Conservation (phyloP, 2,797 vertebrate genomes). For the Balearica regulorum region DNA sequence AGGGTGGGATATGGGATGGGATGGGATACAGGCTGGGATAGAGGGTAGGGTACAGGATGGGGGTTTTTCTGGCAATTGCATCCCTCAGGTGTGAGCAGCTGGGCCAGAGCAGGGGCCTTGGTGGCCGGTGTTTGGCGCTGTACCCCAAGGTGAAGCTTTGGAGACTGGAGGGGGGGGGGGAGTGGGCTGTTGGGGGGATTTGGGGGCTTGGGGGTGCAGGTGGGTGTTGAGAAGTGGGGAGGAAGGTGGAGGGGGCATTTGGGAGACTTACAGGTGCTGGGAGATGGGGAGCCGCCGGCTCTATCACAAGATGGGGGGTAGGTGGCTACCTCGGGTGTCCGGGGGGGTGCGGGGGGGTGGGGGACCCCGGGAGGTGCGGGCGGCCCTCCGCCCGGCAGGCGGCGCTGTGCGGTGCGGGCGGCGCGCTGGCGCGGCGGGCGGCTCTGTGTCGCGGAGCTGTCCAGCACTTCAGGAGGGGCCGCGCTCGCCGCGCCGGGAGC, state of each 20-base stretch:
- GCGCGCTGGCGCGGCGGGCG: background rate
- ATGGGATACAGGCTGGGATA: too few species aligned
- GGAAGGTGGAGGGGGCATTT: too few species aligned
- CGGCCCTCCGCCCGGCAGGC: background rate
- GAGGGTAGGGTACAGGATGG: background rate
- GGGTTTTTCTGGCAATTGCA: background rate
- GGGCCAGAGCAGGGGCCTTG: accelerated
- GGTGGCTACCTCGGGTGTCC: background rate
- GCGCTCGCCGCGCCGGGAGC: background rate
- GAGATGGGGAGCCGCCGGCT: background rate
- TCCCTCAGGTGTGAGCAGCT: background rate
- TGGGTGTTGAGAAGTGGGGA: too few species aligned
- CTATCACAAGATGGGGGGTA: background rate
- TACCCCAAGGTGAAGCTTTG: background rate
- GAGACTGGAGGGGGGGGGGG: too few species aligned
- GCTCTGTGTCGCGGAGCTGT: conserved; percentile 43
- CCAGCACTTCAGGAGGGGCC: conserved; percentile 49
- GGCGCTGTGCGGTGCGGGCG: background rate
- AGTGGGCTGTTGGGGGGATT: too few species aligned
- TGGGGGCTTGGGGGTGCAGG: background rate
- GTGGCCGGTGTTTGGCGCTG: background rate
- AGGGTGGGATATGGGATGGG: too few species aligned
- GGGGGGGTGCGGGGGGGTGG: background rate
- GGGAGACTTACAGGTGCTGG: background rate
- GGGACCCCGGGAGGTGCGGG: too few species aligned